Evolutionary conservation across 2,888 invertebrate species (phyloP).

Genomic region (Sisyra terminalis): DNA sequence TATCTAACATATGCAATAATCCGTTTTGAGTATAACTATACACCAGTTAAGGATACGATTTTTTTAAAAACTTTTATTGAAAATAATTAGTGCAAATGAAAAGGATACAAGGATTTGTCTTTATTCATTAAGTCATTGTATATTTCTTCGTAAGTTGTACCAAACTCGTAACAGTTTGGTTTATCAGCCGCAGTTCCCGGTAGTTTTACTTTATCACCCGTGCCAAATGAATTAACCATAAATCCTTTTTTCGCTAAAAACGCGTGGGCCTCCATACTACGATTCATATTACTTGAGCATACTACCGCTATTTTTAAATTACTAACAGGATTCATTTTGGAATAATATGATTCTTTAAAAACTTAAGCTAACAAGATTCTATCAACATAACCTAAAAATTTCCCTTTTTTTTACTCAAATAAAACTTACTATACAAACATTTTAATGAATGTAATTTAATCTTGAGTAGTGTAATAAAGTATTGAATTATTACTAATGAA

Average conservation of each 20-base stretch:
- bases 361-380: no score
- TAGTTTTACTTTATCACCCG: slow-evolving; percentile 89
- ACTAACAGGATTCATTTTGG: slow-evolving; percentile 14
- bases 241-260: slow-evolving; percentile 95
- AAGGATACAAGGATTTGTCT: slow-evolving; percentile 76
- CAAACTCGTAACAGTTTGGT: slow-evolving; percentile 96
- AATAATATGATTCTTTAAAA: not conserved
- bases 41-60: slow-evolving; percentile 17
- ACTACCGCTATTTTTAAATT: slow-evolving; percentile 79
- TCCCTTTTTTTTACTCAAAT: no score
- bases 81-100: slow-evolving; percentile 10
- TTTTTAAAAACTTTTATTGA: slow-evolving; percentile 7
- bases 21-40: slow-evolving; percentile 91
- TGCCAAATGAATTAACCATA: slow-evolving; percentile 85
- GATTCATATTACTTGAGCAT: slow-evolving; percentile 98
- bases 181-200: slow-evolving; percentile 87
- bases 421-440: no score
- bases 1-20: slow-evolving; percentile 91
- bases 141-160: slow-evolving; percentile 87
- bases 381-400: no score
- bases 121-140: slow-evolving; percentile 81
- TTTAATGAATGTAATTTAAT: no score
- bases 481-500: no score
- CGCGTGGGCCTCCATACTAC: slow-evolving; percentile 99
- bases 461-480: no score